Conservation (phyloP, 2,888 invertebrate species). For the Seladonia tumulorum region DNA sequence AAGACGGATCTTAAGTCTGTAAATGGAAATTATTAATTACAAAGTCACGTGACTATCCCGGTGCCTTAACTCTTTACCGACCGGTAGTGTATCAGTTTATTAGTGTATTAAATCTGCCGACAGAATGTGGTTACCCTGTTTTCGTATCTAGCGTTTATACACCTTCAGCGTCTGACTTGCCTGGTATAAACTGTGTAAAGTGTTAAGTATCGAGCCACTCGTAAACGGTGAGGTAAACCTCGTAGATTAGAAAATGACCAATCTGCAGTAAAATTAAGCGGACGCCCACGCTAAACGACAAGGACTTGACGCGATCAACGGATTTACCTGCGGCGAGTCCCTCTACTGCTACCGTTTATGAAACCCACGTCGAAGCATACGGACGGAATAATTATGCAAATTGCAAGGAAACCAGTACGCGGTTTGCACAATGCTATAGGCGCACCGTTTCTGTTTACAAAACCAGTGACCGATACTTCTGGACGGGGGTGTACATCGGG, state of each 20-base stretch:
- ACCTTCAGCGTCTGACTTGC: too few relatives aligned
- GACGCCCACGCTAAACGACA: neutral
- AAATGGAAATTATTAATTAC: too few relatives aligned
- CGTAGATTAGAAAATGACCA: neutral
- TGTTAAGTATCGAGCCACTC: too few relatives aligned
- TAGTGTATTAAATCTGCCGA: too few relatives aligned
- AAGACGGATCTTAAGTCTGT: too few relatives aligned
- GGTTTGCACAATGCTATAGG: neutral
- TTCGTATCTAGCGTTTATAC: too few relatives aligned
- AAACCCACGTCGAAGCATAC: neutral
- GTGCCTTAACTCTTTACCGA: too few relatives aligned
- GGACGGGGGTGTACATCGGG: neutral
- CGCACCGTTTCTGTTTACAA: neutral
- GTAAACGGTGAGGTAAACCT: neutral
- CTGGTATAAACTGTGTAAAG: too few relatives aligned
- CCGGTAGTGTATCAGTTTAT: too few relatives aligned
- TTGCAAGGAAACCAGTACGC: neutral
- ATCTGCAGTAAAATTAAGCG: neutral
- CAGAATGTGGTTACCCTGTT: too few relatives aligned
- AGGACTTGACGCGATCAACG: neutral
- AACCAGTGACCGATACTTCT: neutral
- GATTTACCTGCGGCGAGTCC: neutral
- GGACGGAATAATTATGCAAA: constrained; percentile 1
- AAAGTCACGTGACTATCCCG: too few relatives aligned
- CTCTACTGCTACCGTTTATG: neutral